Evolutionary conservation across 1,140 invertebrate genomes (phyloP).

Genomic region (Cydia amplana): DNA sequence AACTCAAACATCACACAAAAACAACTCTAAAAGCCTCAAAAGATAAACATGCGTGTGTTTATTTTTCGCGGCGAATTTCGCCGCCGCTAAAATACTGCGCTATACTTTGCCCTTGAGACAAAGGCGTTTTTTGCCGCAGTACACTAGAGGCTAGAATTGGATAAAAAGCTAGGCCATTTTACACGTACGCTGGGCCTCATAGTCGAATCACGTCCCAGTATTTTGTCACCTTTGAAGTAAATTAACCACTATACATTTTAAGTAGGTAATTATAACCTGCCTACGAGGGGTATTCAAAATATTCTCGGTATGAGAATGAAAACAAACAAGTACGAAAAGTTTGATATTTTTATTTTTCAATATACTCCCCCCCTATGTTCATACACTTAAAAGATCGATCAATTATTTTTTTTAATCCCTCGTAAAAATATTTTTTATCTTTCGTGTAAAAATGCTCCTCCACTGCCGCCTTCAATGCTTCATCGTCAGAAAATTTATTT

Average conservation of each 20-base stretch:
- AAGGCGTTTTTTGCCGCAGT: conserved; percentile 32
- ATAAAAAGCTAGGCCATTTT: background rate
- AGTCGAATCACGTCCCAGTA: background rate
- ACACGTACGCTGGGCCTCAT: background rate
- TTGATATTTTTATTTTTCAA: too few species aligned
- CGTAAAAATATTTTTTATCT: too few species aligned
- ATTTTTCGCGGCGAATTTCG: conserved; percentile 24
- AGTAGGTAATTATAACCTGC: background rate
- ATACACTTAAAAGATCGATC: too few species aligned
- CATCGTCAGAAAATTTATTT: too few species aligned
- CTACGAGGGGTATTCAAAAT: too few species aligned
- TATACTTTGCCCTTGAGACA: conserved; percentile 21
- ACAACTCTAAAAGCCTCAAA: conserved; percentile 32
- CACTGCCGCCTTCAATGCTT: too few species aligned
- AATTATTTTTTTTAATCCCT: too few species aligned
- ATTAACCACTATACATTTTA: background rate
- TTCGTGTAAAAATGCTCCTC: too few species aligned
- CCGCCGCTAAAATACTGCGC: conserved; percentile 4
- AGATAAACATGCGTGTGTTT: conserved; percentile 29
- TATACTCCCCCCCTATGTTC: too few species aligned
- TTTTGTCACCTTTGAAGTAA: background rate
- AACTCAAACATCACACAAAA: conserved; percentile 5
- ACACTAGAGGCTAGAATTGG: background rate
- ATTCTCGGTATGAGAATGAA: too few species aligned
- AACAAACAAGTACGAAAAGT: too few species aligned